Conservation (phyloP, 2,797 vertebrate genomes). For the Oophaga sylvatica region DNA sequence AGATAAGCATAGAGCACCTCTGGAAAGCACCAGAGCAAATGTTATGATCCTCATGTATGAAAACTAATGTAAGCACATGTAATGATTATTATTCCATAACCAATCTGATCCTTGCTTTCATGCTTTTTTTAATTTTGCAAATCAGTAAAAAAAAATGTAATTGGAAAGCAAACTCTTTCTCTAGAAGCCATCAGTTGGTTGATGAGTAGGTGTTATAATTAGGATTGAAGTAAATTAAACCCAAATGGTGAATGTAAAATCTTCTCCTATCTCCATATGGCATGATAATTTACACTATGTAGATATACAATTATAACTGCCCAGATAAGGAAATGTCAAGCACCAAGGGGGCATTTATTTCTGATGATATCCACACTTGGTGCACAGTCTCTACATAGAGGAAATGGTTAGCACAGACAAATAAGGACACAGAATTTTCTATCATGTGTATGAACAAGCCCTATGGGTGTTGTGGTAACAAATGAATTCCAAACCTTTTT, state of each 20-base stretch:
- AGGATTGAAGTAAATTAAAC: not conserved
- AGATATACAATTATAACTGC: not conserved
- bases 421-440: not conserved
- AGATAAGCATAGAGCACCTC: too few relatives aligned
- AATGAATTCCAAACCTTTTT: not conserved
- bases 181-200: not conserved
- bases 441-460: conserved; percentile 10
- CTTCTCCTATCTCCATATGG: not conserved
- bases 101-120: not conserved
- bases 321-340: not conserved
- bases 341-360: not conserved
- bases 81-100: not conserved
- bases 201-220: not conserved
- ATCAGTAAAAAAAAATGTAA: not conserved
- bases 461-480: not conserved
- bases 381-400: not conserved
- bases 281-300: not conserved
- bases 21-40: too few relatives aligned
- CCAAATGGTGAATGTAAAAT: not conserved
- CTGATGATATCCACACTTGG: not conserved
- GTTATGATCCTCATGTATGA: too few relatives aligned
- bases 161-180: not conserved
- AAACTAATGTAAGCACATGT: too few relatives aligned
- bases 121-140: not conserved
- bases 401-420: not conserved